These are phyloP conservation scores for Apodemia mormo DNA, from an alignment of 2,888 invertebrate genomes.

Conservation along the genomic window DNA sequence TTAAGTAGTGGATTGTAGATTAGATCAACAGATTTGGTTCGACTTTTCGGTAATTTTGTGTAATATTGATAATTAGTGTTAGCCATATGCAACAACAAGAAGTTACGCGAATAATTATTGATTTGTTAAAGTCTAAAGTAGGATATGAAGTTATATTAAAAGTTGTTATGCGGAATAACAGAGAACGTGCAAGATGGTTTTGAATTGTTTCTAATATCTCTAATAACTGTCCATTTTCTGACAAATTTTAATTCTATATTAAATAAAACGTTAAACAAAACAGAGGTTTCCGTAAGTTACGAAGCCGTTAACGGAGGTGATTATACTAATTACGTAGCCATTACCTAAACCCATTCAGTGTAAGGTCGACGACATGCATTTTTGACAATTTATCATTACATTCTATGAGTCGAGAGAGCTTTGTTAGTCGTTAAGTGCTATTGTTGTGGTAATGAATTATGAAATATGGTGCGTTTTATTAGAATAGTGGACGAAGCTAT, in stretches of 20 bases:
- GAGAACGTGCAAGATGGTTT: too few relatives aligned
- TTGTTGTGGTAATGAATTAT: constrained; percentile 3
- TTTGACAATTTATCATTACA: constrained; percentile 8
- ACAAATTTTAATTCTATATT: background rate
- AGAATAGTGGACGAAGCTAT: background rate
- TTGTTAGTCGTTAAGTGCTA: constrained; percentile 4
- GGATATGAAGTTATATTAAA: too few relatives aligned
- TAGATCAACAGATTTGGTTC: too few relatives aligned
- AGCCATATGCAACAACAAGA: too few relatives aligned
- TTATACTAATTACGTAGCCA: constrained; percentile 8
- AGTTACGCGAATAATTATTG: too few relatives aligned
- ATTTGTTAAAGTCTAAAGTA: too few relatives aligned
- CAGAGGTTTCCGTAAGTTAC: background rate
- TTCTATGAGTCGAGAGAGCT: background rate
- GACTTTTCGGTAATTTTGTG: too few relatives aligned
- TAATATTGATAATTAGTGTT: too few relatives aligned
- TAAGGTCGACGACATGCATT: constrained; percentile 6
- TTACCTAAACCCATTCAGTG: constrained; percentile 15
- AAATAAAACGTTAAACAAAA: background rate
- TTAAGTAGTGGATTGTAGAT: too few relatives aligned
- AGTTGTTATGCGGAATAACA: too few relatives aligned
- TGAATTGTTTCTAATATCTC: too few relatives aligned
- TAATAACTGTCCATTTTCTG: too few relatives aligned
- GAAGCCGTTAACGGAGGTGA: constrained; percentile 2
- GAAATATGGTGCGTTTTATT: constrained; percentile 5